Evolutionary conservation across 2,888 invertebrate genomes (phyloP), one percentile per base, ranked within the genome.

Genomic region (Folsomia manolachei): DNA sequence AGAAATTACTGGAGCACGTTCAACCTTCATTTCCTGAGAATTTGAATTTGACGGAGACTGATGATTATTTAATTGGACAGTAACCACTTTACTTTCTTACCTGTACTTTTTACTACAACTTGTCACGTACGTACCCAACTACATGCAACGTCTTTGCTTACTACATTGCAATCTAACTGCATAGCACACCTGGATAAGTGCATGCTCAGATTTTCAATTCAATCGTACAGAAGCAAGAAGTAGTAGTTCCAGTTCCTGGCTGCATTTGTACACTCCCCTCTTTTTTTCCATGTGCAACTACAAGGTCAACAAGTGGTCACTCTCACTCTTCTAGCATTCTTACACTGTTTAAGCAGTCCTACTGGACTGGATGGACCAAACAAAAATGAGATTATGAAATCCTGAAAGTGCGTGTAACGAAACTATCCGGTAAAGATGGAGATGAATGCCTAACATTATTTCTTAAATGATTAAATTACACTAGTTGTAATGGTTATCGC

Each of bases 1-100:
- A 39, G 39, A 39, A 39, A 39, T 39, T 39, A 39, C 39, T 39
- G 39, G 39, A 39, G 39, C 39, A 39, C 39, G 39, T 39, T 39
- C 39, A 39, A 39, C 39, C 7, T 39, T 39, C 39, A 39, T 39
- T 39, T 39, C 39, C 39, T 39, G 39, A 39, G 39, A 39, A 39
- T 39, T 39, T 39, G 26, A 64, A 26, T 63, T 64, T 64, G 64
- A 64, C 64, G 64, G 64, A 64, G 64, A 64, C 64, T 64, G 64
- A 64, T 64, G 64, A 64, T 64, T 26, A 64, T 64, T 64, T 64
- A 64, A 64, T 64, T 64, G 64, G 64, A 64, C 27, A 27, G 64
- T 39, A 39, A 39, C 39, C 39, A 39, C 39, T 39, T 39, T 39
- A 39, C 39, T 39, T 39, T 14, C 4, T 9, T 39, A 39, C 14